Conservation (phyloP, 2,888 invertebrate genomes). For the Nudaria mundana region DNA sequence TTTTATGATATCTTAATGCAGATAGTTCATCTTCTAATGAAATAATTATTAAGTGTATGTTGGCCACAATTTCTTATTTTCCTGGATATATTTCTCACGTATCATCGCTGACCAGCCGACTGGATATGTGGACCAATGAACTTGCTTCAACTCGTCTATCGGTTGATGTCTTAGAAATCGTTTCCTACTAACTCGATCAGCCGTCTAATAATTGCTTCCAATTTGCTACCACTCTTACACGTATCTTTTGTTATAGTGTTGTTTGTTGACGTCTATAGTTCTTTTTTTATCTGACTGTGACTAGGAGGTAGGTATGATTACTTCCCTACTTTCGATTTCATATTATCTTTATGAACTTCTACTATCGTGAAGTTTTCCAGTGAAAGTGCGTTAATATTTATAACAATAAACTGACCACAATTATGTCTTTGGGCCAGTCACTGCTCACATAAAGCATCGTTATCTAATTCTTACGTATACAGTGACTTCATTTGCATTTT, state of each 20-base stretch:
- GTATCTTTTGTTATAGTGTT: constrained; percentile 26
- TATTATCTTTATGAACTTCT: constrained; percentile 24
- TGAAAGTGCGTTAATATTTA: constrained; percentile 57
- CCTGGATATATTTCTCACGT: constrained; percentile 69
- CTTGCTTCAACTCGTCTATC: constrained; percentile 71
- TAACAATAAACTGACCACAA: constrained; percentile 35
- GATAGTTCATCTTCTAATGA: constrained; percentile 12
- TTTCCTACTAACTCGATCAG: constrained; percentile 76
- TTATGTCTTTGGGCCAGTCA: constrained; percentile 38
- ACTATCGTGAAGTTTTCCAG: constrained; percentile 31
- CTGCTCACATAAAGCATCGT: constrained; percentile 39
- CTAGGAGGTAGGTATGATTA: constrained; percentile 7
- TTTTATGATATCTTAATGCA: too few species aligned
- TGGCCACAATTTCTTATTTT: constrained; percentile 58
- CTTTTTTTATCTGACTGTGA: constrained; percentile 12
- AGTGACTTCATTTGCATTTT: constrained; percentile 49
- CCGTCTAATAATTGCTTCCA: constrained; percentile 62
- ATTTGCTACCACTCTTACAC: constrained; percentile 40
- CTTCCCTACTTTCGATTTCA: constrained; percentile 26
- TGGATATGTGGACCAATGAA: constrained; percentile 76
- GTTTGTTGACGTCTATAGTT: constrained; percentile 15
- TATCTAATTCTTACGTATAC: constrained; percentile 66
- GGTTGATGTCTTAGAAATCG: constrained; percentile 69
- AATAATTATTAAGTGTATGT: constrained; percentile 32
- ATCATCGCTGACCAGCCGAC: constrained; percentile 65